Conservation (phyloP, 2,797 vertebrate genomes). For the Chloroceryle amazona region DNA sequence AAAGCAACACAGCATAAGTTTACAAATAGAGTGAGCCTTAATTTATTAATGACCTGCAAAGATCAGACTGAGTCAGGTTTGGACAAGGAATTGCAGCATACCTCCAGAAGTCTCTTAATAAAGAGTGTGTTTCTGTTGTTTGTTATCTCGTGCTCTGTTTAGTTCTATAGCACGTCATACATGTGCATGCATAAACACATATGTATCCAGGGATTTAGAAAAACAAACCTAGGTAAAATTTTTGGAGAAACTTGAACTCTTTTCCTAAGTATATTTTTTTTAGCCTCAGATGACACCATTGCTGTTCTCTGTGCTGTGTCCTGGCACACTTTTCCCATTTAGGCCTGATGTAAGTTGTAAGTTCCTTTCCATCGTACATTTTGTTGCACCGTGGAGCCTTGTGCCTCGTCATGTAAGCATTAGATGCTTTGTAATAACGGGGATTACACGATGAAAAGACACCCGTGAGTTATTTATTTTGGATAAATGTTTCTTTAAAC, state of each 20-base stretch:
- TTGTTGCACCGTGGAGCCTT: neutral
- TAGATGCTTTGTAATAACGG: neutral
- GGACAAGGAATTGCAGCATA: neutral
- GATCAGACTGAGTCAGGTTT: slow-evolving; percentile 24
- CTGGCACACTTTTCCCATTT: neutral
- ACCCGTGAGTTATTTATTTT: neutral
- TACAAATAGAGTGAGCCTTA: slow-evolving; percentile 50
- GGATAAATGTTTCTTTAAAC: neutral
- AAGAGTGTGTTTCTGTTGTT: neutral
- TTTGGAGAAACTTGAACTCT: neutral
- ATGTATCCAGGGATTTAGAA: neutral
- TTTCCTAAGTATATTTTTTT: neutral
- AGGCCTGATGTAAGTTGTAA: neutral
- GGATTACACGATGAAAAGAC: neutral
- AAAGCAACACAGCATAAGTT: neutral
- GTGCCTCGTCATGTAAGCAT: neutral
- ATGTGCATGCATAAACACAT: rapidly evolving
- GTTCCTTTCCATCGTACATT: rapidly evolving
- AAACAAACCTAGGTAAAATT: neutral
- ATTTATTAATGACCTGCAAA: slow-evolving; percentile 71
- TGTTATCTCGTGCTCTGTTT: neutral
- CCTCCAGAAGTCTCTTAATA: slow-evolving; percentile 7
- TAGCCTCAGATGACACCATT: neutral
- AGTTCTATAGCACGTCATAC: neutral
- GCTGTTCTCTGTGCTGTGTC: neutral